Base-by-base conservation (phyloP, 2,113 vertebrate genomes). In the Entosphenus tridentatus region DNA sequence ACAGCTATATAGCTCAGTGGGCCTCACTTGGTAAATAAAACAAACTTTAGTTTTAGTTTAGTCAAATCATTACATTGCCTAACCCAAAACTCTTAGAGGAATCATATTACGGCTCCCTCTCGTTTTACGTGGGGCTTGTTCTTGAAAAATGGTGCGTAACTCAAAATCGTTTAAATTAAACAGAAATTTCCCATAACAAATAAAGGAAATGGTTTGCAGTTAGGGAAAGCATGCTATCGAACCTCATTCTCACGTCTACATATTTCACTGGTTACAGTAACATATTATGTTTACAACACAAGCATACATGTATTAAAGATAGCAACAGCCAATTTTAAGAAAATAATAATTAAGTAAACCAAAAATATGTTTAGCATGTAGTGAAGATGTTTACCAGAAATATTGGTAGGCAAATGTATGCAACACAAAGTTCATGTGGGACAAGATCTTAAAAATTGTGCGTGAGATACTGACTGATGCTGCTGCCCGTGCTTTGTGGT, bases 261-360 rank as follows among this genome's bases (percentile, higher is more conserved):
- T 39, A 62, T 62, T 62, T 62, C 58, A 62, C 8, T 62, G 58
- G 13, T 62, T 62, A 62, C 58, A 13, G 13, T 62, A 62, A 39
- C 39, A 39, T 39, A 39, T 39, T 39, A 39, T 39, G 6, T 39
- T 39, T 62, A 62, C 58, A 62, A 62, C 16, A 62, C 16, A 17
- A 62, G 13, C 58, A 62, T 62, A 62, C 58, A 62, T 39, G 39
- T 39, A 39, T 62, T 62, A 62, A 62, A 62, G 58, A 17, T 62
- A 62, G 58, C 58, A 62, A 62, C 58, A 62, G 58, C 58, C 58
- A 14, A 62, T 62, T 62, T 62, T 14, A 62, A 62, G 58, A 62
- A 62, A 62, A 17, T 39, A 62, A 62, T 3, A 62, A 17, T 14
- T 62, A 62, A 62, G 58, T 8, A 14, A 14, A 17, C 13, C 13